phyloP scores from a whole-genome alignment of 2,797 vertebrate species.

The Sebastes reedi region DNA sequence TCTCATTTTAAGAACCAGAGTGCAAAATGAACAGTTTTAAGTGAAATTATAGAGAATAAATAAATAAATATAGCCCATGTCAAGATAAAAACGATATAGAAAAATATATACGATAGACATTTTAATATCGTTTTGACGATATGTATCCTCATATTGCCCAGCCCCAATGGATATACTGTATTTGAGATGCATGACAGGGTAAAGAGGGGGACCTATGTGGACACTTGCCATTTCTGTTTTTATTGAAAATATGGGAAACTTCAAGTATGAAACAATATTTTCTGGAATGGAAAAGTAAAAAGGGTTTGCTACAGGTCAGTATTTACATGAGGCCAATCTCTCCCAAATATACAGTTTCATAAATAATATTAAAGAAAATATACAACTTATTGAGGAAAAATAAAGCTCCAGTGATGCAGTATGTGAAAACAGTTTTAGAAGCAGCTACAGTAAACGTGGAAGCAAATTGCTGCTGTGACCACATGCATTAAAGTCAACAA shows the following conservation, averaged over 20 bases:
- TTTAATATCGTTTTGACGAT: too few relatives aligned
- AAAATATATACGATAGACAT: too few relatives aligned
- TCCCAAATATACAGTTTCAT: slow-evolving; percentile 72
- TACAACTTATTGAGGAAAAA: slow-evolving; percentile 56
- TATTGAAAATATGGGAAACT: slow-evolving; percentile 73
- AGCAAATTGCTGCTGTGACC: slow-evolving; percentile 16
- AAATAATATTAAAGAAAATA: slow-evolving; percentile 76
- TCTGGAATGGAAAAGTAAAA: slow-evolving; percentile 66
- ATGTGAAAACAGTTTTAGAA: slow-evolving; percentile 49
- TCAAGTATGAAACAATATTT: slow-evolving; percentile 70
- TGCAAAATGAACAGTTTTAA: too few relatives aligned
- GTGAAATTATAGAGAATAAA: too few relatives aligned
- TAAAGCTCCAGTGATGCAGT: slow-evolving; percentile 73
- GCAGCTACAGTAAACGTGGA: slow-evolving; percentile 57
- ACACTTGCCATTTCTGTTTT: slow-evolving; percentile 62
- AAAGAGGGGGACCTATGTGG: background rate
- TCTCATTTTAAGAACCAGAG: too few relatives aligned
- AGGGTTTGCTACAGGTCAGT: slow-evolving; percentile 21
- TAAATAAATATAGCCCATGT: too few relatives aligned
- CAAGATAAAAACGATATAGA: too few relatives aligned
- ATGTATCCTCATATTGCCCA: too few relatives aligned
- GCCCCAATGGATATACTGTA: background rate
- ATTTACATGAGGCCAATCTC: slow-evolving; percentile 59
- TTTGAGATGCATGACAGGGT: background rate
- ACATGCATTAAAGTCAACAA: slow-evolving; percentile 37